phyloP scores from a whole-genome alignment of 2,797 vertebrate genomes.

The Vireo griseus region DNA sequence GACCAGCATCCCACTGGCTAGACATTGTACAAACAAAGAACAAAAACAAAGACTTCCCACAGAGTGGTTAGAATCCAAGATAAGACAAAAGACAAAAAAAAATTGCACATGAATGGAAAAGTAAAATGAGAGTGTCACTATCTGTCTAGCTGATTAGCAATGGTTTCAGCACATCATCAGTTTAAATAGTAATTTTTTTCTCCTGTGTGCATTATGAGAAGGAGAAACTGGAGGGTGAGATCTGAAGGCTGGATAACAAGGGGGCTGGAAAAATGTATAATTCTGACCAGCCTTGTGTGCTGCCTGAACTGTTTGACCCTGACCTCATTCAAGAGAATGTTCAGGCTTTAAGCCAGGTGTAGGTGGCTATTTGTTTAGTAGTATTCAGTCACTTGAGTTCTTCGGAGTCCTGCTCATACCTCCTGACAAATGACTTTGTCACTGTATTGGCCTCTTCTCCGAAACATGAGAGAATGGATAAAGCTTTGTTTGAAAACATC shows the following conservation, averaged over 20 bases:
- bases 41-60: slow-evolving; percentile 22
- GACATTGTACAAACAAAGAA: slow-evolving; percentile 51
- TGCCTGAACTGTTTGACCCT: background rate
- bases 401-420: background rate
- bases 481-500: background rate
- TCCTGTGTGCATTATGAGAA: background rate
- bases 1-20: slow-evolving; percentile 33
- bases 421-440: background rate
- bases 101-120: background rate
- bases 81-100: slow-evolving; percentile 15
- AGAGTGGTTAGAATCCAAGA: background rate
- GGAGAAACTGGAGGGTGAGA: background rate
- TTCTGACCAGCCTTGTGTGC: background rate
- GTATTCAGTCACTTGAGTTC: background rate
- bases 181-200: background rate
- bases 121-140: background rate
- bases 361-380: background rate
- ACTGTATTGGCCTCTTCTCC: background rate
- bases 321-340: background rate
- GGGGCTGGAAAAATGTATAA: background rate
- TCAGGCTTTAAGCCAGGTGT: background rate
- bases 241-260: background rate
- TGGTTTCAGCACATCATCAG: background rate
- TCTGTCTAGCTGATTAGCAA: slow-evolving; percentile 11
- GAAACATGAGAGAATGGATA: background rate